A percentile compares a stretch with the other conserved stretches of the same genome.
Evolutionary conservation across 2,797 vertebrate genomes (phyloP).

Genomic region (Gephyroberyx darwinii): DNA sequence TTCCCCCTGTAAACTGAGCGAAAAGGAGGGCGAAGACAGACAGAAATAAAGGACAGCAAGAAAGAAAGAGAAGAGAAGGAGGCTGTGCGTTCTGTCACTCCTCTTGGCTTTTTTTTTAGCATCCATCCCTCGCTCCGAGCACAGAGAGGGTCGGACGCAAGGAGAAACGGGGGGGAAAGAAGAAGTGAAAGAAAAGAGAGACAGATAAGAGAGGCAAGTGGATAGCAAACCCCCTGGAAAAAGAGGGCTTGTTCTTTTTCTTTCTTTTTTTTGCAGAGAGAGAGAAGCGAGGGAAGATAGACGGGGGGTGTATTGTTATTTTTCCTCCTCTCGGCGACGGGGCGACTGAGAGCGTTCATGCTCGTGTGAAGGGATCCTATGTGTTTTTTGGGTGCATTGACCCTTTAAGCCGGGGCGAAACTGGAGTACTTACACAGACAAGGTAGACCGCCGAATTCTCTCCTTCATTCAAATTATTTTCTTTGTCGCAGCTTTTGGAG

Average conservation of each 20-base stretch:
- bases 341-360: conserved; percentile 26
- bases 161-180: conserved; percentile 25
- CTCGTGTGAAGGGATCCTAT: conserved; percentile 60
- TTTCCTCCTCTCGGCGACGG: conserved; percentile 2
- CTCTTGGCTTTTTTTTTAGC: neutral
- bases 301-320: conserved; percentile 24
- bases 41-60: conserved; percentile 1
- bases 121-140: conserved; percentile 38
- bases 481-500: neutral
- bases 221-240: neutral
- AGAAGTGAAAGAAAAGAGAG: conserved; percentile 23
- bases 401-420: conserved; percentile 56
- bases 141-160: conserved; percentile 23
- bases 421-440: conserved; percentile 71
- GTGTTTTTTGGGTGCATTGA: conserved; percentile 62
- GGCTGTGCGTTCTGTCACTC: neutral
- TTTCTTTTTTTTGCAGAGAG: neutral
- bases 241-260: neutral
- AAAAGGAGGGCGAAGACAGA: neutral
- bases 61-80: neutral
- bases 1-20: too few species aligned
- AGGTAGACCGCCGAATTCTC: conserved; percentile 53
- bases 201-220: conserved; percentile 10
- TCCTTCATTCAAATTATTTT: conserved; percentile 1
- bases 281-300: neutral